phyloP scores from a whole-genome alignment of 2,888 invertebrate genomes.

The Baccha elongata region DNA sequence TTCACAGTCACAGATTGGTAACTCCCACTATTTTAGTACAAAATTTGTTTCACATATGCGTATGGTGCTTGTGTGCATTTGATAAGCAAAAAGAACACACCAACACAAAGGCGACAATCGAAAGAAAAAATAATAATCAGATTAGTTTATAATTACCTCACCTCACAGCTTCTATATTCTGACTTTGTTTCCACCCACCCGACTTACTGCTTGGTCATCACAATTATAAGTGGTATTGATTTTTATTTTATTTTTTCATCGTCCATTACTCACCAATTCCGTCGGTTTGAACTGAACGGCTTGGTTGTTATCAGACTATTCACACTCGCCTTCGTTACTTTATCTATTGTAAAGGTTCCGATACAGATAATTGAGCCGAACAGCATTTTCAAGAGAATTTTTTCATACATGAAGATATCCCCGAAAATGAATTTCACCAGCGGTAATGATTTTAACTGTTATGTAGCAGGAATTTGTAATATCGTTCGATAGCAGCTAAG shows the following conservation, averaged over 20 bases:
- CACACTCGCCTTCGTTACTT: constrained; percentile 46
- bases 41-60: not conserved
- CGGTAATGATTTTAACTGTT: no score
- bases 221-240: constrained; percentile 26
- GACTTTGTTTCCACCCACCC: not conserved
- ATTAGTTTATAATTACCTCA: constrained; percentile 51
- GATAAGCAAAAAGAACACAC: constrained; percentile 28
- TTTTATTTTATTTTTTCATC: constrained; percentile 26
- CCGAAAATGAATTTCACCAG: constrained; percentile 11
- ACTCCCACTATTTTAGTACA: constrained; percentile 6
- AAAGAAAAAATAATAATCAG: constrained; percentile 37
- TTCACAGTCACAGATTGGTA: constrained; percentile 13
- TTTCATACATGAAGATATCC: not conserved
- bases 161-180: not conserved
- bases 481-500: no score
- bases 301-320: constrained; percentile 56
- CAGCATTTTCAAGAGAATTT: constrained; percentile 9
- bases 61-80: constrained; percentile 6
- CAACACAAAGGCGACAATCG: not conserved
- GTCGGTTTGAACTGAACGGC: constrained; percentile 20
- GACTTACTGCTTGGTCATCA: not conserved
- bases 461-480: no score
- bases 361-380: constrained; percentile 52
- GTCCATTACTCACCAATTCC: constrained; percentile 40
- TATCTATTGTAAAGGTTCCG: constrained; percentile 54